These are phyloP conservation scores for Oxystoma pomonae DNA, from an alignment of 2,888 invertebrate species.

Conservation along the genomic window DNA sequence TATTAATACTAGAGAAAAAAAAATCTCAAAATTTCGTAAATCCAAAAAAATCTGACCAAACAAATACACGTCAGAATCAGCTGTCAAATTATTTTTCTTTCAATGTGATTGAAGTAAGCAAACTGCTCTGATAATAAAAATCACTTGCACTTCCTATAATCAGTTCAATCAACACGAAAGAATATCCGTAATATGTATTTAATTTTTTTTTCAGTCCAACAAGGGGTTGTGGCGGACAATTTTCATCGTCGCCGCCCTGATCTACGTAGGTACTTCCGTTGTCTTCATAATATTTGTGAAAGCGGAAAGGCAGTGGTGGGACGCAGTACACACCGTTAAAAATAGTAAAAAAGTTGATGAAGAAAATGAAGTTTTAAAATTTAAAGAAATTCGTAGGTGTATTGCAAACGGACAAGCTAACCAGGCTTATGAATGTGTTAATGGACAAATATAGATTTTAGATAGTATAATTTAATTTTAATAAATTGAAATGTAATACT, in stretches of 20 bases:
- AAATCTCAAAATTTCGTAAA: too few species aligned
- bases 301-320: constrained; percentile 32
- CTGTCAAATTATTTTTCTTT: too few species aligned
- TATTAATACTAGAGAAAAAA: too few species aligned
- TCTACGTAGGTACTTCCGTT: constrained; percentile 65
- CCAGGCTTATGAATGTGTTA: constrained; percentile 4
- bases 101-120: too few species aligned
- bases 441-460: too few species aligned
- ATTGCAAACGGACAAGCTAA: constrained; percentile 5
- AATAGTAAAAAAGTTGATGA: constrained; percentile 1
- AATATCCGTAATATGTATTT: background rate
- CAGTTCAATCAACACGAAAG: too few species aligned
- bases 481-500: too few species aligned
- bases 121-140: too few species aligned
- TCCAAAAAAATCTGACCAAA: too few species aligned
- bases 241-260: constrained; percentile 66
- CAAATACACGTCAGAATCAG: too few species aligned
- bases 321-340: constrained; percentile 12
- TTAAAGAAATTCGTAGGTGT: background rate
- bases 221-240: constrained; percentile 59
- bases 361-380: background rate
- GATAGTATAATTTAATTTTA: too few species aligned
- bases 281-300: constrained; percentile 66
- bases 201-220: constrained; percentile 19
- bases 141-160: too few species aligned